Evolutionary conservation across 30 jellyfish, hydroid and myxozoan genomes (phyloP), one percentile per base, ranked within the genome.

Genomic region (Sanderia malayensis): DNA sequence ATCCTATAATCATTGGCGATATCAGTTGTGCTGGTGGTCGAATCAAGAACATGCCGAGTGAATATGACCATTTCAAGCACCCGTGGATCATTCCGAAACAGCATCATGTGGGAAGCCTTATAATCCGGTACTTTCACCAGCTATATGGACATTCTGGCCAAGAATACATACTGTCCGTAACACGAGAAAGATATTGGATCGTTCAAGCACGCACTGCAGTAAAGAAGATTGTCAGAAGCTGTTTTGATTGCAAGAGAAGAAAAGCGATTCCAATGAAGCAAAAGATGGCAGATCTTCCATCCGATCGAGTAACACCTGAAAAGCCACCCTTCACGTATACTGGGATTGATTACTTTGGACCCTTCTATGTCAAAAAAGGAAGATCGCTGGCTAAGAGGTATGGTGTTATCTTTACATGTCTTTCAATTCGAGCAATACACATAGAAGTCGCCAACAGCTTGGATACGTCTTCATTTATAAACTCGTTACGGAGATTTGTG

Each of bases 371-470:
- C 52, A 37, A 37, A 13, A 37, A 37, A 37, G 52, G 52, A 37
- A 37, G 52, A 37, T 37, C 52, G 52, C 13, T 37, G 52, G 52
- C 52, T 13, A 70, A 70, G 37, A 32, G 74, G 31, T 70, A 70
- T 70, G 83, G 83, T 25, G 83, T 70, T 24, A 46, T 70, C 26
- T 70, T 70, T 44, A 70, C 83, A 20, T 70, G 83, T 52, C 61
- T 70, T 45, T 31, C 52, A 37, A 37, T 37, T 37, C 52, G 52
- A 37, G 52, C 52, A 37, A 37, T 37, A 37, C 52, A 37, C 46
- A 6, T 4, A 37, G 52, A 37, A 37, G 52, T 37, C 13, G 52
- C 52, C 52, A 37, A 37, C 52, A 37, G 19, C 34, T 46, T 75
- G 69, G 83, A 75, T 2, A 41, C 87, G 26, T 44, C 37, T 75